These are phyloP conservation scores for Pelobates cultripes DNA, from an alignment of 2,797 vertebrate species.

Conservation along the genomic window DNA sequence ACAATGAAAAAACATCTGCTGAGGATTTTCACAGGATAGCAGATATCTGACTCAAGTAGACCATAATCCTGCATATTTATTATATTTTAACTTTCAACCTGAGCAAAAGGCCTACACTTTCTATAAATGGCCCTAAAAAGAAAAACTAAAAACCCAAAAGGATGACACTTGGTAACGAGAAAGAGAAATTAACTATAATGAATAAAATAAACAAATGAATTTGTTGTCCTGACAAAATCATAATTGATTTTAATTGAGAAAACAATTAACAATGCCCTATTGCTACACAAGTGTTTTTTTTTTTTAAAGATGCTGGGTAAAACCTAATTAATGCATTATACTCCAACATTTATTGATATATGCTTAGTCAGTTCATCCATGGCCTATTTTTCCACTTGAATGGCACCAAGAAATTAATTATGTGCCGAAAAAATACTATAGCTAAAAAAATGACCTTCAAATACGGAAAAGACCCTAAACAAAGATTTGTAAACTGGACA, in stretches of 20 bases:
- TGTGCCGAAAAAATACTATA: neutral
- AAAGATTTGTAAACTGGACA: neutral
- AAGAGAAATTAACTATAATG: neutral
- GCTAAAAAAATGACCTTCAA: neutral
- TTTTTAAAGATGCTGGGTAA: neutral
- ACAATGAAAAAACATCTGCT: too few relatives aligned
- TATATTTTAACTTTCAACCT: too few relatives aligned
- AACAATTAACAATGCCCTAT: constrained; percentile 11
- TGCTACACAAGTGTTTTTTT: constrained; percentile 4
- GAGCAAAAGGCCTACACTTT: too few relatives aligned
- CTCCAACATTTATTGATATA: constrained; percentile 7
- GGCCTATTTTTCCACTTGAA: neutral
- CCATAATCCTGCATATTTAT: too few relatives aligned
- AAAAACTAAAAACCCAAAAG: neutral
- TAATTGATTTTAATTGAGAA: constrained; percentile 27
- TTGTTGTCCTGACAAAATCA: constrained; percentile 22
- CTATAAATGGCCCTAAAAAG: neutral
- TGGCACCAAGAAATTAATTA: neutral
- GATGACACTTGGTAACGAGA: neutral
- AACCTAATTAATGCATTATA: neutral
- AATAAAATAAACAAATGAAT: constrained; percentile 8
- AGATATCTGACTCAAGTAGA: too few relatives aligned
- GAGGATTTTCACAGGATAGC: too few relatives aligned
- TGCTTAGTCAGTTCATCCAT: neutral
- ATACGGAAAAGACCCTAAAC: neutral